phyloP scores from a whole-genome alignment of 2,113 vertebrate species.

The Salminus brasiliensis region DNA sequence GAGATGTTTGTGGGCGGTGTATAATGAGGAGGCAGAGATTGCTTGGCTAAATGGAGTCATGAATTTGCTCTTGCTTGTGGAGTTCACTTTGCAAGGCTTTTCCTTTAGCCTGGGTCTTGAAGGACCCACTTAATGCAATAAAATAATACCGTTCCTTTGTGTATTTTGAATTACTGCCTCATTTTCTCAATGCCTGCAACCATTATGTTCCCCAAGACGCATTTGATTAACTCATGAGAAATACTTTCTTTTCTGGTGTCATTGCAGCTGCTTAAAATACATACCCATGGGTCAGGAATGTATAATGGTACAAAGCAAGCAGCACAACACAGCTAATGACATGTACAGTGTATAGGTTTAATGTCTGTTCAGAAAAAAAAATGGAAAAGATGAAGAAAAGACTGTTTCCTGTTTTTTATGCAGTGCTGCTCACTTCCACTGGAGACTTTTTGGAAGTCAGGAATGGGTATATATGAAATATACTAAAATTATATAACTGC shows the following conservation, averaged over 20 bases:
- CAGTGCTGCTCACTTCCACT: background rate
- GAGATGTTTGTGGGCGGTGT: constrained; percentile 29
- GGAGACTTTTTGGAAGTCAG: too few relatives aligned
- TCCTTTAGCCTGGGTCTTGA: constrained; percentile 26
- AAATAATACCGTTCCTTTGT: constrained; percentile 41
- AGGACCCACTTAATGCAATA: constrained; percentile 41
- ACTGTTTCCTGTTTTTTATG: background rate
- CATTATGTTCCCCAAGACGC: constrained; percentile 16
- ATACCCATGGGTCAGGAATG: background rate
- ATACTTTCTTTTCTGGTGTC: constrained; percentile 3
- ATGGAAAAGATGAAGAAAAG: too few relatives aligned
- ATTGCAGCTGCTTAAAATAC: background rate
- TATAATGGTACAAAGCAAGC: too few relatives aligned
- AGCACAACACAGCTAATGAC: too few relatives aligned
- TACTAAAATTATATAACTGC: too few relatives aligned
- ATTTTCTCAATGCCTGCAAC: constrained; percentile 31
- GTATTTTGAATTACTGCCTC: constrained; percentile 40
- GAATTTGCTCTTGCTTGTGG: constrained; percentile 29
- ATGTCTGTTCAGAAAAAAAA: background rate
- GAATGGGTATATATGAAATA: too few relatives aligned
- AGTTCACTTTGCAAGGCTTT: constrained; percentile 32
- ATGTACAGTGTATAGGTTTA: too few relatives aligned
- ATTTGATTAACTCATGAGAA: constrained; percentile 30
- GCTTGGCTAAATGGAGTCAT: constrained; percentile 36
- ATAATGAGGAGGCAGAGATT: constrained; percentile 35